These are phyloP conservation scores for Eledona agricola DNA, from an alignment of 2,888 invertebrate species.

Conservation along the genomic window DNA sequence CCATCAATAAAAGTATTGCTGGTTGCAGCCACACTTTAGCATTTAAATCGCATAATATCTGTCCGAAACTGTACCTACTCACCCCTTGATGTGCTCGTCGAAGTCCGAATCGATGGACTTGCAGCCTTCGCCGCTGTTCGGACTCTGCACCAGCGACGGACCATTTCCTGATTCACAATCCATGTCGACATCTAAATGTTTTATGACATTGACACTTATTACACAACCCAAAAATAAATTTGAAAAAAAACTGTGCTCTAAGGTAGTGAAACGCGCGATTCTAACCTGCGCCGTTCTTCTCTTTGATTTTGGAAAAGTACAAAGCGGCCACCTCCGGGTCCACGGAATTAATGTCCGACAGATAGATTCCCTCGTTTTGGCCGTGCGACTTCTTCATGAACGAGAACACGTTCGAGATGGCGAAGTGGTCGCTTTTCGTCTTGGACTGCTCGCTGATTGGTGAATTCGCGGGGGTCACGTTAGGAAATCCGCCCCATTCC, in stretches of 20 bases:
- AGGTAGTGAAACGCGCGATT: conserved; percentile 25
- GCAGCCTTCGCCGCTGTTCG: conserved; percentile 86
- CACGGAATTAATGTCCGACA: conserved; percentile 89
- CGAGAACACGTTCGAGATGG: conserved; percentile 90
- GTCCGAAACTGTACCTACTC: conserved; percentile 41
- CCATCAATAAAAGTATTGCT: too few species aligned
- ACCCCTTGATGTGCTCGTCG: conserved; percentile 72
- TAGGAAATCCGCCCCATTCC: conserved; percentile 91
- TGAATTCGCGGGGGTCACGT: conserved; percentile 51
- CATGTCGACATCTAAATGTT: conserved; percentile 72
- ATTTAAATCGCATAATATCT: too few species aligned
- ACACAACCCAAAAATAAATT: conserved; percentile 16
- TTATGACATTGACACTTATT: conserved; percentile 55
- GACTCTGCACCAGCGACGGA: conserved; percentile 93
- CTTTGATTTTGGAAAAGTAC: conserved; percentile 73
- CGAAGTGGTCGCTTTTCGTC: conserved; percentile 66
- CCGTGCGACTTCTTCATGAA: conserved; percentile 81
- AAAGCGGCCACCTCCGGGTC: conserved; percentile 92
- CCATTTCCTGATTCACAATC: conserved; percentile 98
- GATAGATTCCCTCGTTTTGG: conserved; percentile 65
- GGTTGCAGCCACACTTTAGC: too few species aligned
- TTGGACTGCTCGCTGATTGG: conserved; percentile 48
- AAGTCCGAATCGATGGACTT: conserved; percentile 85
- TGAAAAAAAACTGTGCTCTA: conserved; percentile 38
- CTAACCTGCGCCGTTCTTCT: conserved; percentile 51